Percentiles rank a stretch among this genome's conserved stretches.
Conservation (phyloP, 2,888 invertebrate genomes). For the Cyaniris semiargus region DNA sequence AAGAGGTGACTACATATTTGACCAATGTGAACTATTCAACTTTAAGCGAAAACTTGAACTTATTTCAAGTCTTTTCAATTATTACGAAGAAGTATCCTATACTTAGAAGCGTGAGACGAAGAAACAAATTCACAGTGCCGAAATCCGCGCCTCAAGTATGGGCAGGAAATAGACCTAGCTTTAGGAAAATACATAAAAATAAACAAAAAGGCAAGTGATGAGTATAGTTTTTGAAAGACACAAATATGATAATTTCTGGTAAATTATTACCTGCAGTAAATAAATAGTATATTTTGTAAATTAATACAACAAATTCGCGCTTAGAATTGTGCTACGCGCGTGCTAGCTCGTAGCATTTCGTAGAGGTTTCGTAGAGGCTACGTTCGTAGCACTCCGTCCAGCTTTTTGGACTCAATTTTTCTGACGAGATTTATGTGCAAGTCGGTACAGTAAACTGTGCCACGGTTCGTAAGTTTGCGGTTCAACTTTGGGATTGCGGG, state of each 20-base stretch:
- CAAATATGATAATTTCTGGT: background rate
- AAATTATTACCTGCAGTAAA: background rate
- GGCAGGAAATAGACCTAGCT: too few relatives aligned
- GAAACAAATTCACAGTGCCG: too few relatives aligned
- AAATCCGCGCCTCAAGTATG: too few relatives aligned
- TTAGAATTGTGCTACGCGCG: background rate
- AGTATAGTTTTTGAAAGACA: background rate
- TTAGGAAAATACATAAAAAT: too few relatives aligned
- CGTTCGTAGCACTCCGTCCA: background rate
- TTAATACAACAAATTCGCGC: background rate
- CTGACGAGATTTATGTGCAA: constrained; percentile 17
- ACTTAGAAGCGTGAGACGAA: too few relatives aligned
- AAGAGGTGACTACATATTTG: background rate
- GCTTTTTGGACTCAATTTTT: constrained; percentile 26
- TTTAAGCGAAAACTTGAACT: background rate
- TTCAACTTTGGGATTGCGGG: constrained; percentile 38
- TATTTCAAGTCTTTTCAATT: background rate
- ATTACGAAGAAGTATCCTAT: background rate
- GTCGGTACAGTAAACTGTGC: constrained; percentile 34
- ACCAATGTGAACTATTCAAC: background rate
- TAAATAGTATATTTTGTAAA: too few relatives aligned
- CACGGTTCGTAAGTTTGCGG: constrained; percentile 37
- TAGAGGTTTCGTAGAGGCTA: background rate
- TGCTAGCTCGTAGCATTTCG: background rate
- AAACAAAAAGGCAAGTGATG: background rate